Base-by-base conservation (phyloP, 2,797 vertebrate genomes). In the Channa striata region DNA sequence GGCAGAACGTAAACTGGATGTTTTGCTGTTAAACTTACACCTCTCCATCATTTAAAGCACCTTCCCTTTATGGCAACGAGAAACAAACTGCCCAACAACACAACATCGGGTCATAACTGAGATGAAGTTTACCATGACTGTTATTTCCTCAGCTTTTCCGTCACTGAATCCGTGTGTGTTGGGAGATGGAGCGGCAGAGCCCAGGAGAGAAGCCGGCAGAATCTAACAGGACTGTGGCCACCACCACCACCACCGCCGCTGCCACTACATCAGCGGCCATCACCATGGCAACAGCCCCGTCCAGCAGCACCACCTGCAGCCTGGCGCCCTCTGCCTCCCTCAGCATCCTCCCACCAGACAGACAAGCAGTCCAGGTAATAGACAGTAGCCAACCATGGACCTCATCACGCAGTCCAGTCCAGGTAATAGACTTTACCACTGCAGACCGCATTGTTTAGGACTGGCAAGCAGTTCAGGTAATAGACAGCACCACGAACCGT, bases 291-390 rank as follows among this genome's bases (percentile, higher is more conserved):
- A 93, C 87, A 90, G 91, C 50, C 72, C 86, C 93, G 0, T 92
- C 95, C 64, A 87, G 93, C 78, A 84, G 93, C 68, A 87, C 93
- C 0, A 92, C 93, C 21, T 93, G 94, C 81, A 78, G 93, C 40
- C 93, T 93, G 61, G 91, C 94, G 0, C 95, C 95, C 0, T 92
- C 96, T 68, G 91, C 95, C 30, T 95, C 96, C 1, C 93, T 96
- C 57, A 95, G 95, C 85, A 96, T 95, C 7, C 85, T 94, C 70
- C 92, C 96, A 2, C 89, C 95, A 0, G 96, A 98, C 84, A 93
- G 95, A 66, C 96, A 97, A 78, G 95, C 96, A 0, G 96, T 97
- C 11, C 97, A 97, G 95, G 96, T 97, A 95, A 85, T 36, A 81
- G 59, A 61, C 57, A 20, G 53, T 0, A 58, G 30, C 50, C 0